Base-by-base conservation (phyloP, 2,113 vertebrate species). In the Nothocercus nigrocapillus region DNA sequence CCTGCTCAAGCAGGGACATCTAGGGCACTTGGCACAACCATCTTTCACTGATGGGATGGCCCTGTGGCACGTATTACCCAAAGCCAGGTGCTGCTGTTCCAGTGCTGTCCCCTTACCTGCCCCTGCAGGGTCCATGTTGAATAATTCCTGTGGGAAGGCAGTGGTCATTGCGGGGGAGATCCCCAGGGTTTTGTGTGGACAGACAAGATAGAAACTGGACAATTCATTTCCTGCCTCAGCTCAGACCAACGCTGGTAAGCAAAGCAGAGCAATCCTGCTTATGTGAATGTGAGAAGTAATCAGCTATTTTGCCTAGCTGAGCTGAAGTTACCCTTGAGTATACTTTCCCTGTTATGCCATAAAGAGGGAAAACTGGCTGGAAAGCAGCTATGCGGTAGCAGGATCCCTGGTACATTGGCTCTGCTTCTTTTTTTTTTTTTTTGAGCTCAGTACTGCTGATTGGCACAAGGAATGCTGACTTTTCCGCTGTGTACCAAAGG, bases 391-490 rank as follows among this genome's bases (percentile, higher is more conserved):
- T 2, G 0, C 44, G 16, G 15, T 44, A 44, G 44, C 47, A 34
- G 51, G 40, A 68, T 82, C 40, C 49, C 76, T 10, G 63, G 6
- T 59, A n/a, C 17, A 11, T 73, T 75, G 79, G 7, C 66, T 44
- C 53, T 68, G 34, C 15, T 53, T 69, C 9, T 87, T 49, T 42
- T 54, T 58, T 91, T 68, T 42, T 87, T 49, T 42, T 54, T 58
- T 91, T 68, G 47, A 77, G n/a, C 53, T 61, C 44, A 40, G 83
- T 56, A 22, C 51, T 66, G 44, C 4, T 0, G 0, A 5, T 58
- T 44, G 22, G 54, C 1, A 1, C 15, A 76, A 66, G 53, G 62
- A 80, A 66, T 82, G 40, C 36, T 44, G 68, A 13, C 4, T 4
- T 13, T 30, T 76, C 45, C 42, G 38, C 30, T 54, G 49, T n/a